Evolutionary conservation across 2,113 vertebrate species (phyloP).

Genomic region (Elephantulus edwardii): DNA sequence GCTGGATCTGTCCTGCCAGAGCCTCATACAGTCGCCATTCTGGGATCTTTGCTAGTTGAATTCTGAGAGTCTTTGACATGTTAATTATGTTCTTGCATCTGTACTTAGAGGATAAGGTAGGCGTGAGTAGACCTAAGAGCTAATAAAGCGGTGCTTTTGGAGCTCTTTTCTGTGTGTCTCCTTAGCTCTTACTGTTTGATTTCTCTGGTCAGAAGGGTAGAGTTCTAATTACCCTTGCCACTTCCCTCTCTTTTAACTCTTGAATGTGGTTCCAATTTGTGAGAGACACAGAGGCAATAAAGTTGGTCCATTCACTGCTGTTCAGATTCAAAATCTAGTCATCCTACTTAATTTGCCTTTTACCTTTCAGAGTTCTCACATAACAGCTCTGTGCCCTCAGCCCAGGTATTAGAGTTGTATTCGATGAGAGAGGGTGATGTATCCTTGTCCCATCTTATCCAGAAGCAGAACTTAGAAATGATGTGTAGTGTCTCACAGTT

Average conservation of each 20-base stretch:
- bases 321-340: background rate
- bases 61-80: background rate
- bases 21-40: too few relatives aligned
- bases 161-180: background rate
- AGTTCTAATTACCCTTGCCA: background rate
- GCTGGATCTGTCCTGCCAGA: accelerated
- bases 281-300: background rate
- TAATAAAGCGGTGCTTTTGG: background rate
- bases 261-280: background rate
- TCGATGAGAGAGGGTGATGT: background rate
- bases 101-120: background rate
- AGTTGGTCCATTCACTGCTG: background rate
- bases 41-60: background rate
- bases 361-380: background rate
- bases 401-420: background rate
- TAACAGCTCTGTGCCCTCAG: background rate
- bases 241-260: background rate
- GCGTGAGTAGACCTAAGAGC: background rate
- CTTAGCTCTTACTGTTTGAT: background rate
- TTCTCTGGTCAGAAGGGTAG: background rate
- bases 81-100: background rate
- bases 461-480: background rate
- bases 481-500: too few relatives aligned
- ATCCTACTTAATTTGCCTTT: background rate
- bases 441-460: background rate